These are phyloP conservation scores for Manacus vitellinus DNA, from an alignment of 2,113 vertebrate species.

Conservation along the genomic window DNA sequence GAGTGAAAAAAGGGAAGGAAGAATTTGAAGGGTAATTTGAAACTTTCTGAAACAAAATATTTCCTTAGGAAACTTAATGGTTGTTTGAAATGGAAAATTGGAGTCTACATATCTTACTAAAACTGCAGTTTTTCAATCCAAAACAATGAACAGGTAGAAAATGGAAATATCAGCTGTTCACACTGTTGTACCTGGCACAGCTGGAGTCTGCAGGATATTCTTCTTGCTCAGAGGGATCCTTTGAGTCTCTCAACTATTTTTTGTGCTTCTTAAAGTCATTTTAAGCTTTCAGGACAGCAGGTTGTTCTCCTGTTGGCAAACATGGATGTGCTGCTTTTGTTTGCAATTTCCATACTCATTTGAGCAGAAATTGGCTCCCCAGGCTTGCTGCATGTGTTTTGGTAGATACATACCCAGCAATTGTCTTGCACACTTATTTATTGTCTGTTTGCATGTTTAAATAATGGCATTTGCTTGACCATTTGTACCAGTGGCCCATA, in stretches of 20 bases:
- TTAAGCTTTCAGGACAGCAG: not conserved
- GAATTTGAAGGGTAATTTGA: not conserved
- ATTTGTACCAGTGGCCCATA: not conserved
- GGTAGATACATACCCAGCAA: not conserved
- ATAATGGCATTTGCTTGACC: not conserved
- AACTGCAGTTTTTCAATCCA: not conserved
- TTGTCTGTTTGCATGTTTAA: not conserved
- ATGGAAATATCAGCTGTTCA: not conserved
- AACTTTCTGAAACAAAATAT: not conserved
- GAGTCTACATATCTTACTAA: not conserved
- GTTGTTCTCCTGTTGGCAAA: constrained; percentile 5
- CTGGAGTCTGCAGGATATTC: not conserved
- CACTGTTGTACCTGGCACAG: not conserved
- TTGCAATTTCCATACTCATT: not conserved
- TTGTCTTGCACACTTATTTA: not conserved
- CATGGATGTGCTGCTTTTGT: not conserved
- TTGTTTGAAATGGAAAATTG: constrained; percentile 31
- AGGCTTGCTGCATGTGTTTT: not conserved
- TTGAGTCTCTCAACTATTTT: not conserved
- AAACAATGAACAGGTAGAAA: not conserved
- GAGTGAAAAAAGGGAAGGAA: not conserved
- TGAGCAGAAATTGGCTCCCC: constrained; percentile 8
- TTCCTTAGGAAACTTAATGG: not conserved
- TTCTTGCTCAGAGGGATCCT: not conserved
- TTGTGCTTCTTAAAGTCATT: not conserved